These are phyloP conservation scores for Drosophila funebris DNA, from an alignment of 1,140 invertebrate species.

Conservation along the genomic window DNA sequence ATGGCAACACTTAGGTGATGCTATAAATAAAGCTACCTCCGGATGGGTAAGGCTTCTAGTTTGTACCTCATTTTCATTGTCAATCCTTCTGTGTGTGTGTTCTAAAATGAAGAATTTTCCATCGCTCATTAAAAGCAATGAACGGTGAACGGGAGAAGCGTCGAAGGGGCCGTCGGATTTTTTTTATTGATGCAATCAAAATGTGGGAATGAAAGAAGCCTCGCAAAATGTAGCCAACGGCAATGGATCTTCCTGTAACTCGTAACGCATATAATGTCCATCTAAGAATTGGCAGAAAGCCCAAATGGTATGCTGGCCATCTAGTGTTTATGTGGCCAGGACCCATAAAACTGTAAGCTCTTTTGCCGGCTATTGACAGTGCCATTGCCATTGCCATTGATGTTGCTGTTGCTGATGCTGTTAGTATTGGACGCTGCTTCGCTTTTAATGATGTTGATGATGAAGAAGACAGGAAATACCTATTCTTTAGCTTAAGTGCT, in stretches of 20 bases:
- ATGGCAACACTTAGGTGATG: constrained; percentile 77
- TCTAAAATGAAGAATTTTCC: constrained; percentile 55
- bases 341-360: constrained; percentile 52
- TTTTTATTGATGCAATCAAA: constrained; percentile 78
- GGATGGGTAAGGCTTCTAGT: constrained; percentile 40
- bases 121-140: constrained; percentile 67
- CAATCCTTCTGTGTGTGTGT: constrained; percentile 50
- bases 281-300: constrained; percentile 66
- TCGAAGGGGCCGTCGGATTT: constrained; percentile 39
- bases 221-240: constrained; percentile 67
- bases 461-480: constrained; percentile 53
- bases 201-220: constrained; percentile 51
- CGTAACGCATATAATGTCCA: constrained; percentile 44
- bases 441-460: constrained; percentile 57
- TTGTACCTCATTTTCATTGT: constrained; percentile 76
- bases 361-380: constrained; percentile 12
- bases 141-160: constrained; percentile 17
- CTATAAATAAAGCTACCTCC: constrained; percentile 70
- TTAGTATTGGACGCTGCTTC: constrained; percentile 17
- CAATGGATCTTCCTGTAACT: constrained; percentile 69
- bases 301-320: constrained; percentile 51
- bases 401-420: too few species aligned
- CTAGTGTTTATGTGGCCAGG: constrained; percentile 35
- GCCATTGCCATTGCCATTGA: background rate
- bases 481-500: constrained; percentile 56